Percentiles rank a stretch among this genome's conserved stretches.
phyloP scores from a whole-genome alignment of 2,797 vertebrate genomes.

The Prunella strophiata region DNA sequence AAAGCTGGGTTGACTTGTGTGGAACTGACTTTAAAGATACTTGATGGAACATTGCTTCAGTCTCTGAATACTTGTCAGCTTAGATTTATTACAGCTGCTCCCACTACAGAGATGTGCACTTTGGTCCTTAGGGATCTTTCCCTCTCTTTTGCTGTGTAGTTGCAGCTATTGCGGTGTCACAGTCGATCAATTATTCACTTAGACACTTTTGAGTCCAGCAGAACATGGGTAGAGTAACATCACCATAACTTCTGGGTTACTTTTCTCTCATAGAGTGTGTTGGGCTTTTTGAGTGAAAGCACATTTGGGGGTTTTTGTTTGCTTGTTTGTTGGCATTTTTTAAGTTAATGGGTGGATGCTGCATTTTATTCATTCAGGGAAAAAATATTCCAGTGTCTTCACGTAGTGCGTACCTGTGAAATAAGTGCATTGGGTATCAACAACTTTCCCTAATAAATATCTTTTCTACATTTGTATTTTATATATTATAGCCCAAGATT shows the following conservation, averaged over 20 bases:
- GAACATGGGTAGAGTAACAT: background rate
- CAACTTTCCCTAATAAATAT: background rate
- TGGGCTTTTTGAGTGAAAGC: background rate
- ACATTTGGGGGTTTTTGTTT: background rate
- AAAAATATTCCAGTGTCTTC: background rate
- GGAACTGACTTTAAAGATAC: conserved; percentile 84
- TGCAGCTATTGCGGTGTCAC: conserved; percentile 70
- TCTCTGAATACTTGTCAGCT: conserved; percentile 79
- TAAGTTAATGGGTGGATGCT: background rate
- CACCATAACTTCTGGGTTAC: background rate
- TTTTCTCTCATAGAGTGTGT: background rate
- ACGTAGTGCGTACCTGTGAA: background rate
- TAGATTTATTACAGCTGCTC: conserved; percentile 75
- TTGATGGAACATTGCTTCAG: conserved; percentile 79
- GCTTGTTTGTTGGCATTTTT: background rate
- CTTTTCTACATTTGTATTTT: background rate
- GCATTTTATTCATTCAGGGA: background rate
- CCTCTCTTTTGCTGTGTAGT: conserved; percentile 64
- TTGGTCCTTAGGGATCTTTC: conserved; percentile 69
- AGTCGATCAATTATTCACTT: conserved; percentile 72
- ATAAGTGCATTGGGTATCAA: background rate
- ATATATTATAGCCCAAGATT: background rate
- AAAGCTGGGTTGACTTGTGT: conserved; percentile 74
- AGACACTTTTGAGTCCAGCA: conserved; percentile 17
- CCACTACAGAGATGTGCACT: conserved; percentile 62